Conservation (phyloP, 1,140 invertebrate species). For the Cyclargus thomasi region DNA sequence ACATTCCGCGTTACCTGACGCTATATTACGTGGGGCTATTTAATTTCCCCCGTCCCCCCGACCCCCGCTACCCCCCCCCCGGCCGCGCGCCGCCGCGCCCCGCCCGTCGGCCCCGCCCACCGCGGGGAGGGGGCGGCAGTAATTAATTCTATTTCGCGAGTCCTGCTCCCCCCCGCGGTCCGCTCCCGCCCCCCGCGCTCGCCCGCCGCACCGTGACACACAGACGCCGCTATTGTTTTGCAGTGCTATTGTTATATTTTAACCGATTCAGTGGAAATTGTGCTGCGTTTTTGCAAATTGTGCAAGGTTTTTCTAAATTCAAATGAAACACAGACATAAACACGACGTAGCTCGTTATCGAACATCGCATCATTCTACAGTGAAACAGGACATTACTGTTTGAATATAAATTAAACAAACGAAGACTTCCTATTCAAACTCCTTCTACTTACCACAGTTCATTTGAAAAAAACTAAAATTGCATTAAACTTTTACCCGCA, state of each 20-base stretch:
- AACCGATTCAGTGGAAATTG: neutral
- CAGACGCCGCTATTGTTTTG: conserved; percentile 22
- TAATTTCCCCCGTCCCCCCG: conserved; percentile 30
- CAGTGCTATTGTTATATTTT: conserved; percentile 2
- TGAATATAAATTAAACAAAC: too few relatives aligned
- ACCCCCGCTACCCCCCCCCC: conserved; percentile 23
- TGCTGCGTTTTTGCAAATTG: neutral
- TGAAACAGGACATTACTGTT: too few relatives aligned
- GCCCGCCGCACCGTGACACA: conserved; percentile 22
- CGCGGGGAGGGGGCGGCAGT: conserved; percentile 36
- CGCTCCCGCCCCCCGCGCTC: too few relatives aligned
- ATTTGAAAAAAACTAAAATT: too few relatives aligned
- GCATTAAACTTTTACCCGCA: too few relatives aligned
- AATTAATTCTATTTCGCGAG: conserved; percentile 43
- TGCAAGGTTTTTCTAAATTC: neutral
- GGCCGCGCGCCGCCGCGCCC: conserved; percentile 30
- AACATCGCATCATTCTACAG: neutral
- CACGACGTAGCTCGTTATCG: conserved; percentile 26
- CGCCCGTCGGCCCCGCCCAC: conserved; percentile 32
- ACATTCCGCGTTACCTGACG: conserved; percentile 34
- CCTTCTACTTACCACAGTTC: too few relatives aligned
- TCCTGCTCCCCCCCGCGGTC: conserved; percentile 21
- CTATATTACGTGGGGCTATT: conserved; percentile 35
- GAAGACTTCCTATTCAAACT: too few relatives aligned
- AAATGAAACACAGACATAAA: conserved; percentile 7